Conservation (phyloP, 1,140 invertebrate genomes). For the Grapholita molesta region DNA sequence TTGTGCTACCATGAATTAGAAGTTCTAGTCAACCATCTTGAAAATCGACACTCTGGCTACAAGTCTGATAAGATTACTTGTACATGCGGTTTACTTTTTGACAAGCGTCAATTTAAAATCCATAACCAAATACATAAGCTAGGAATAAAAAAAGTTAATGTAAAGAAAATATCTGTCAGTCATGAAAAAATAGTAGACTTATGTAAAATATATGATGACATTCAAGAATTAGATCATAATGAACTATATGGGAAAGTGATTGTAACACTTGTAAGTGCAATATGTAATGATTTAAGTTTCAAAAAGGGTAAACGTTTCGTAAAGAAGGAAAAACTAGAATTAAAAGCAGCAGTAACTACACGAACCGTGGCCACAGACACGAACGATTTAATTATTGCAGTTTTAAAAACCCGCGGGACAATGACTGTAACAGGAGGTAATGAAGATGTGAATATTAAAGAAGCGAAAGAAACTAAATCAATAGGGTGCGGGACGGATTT, state of each 20-base stretch:
- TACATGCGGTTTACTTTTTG: neutral
- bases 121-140: neutral
- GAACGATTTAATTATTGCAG: neutral
- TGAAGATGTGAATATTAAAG: neutral
- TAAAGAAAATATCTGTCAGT: neutral
- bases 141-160: neutral
- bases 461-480: neutral
- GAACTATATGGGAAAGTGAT: neutral
- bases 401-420: neutral
- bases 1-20: neutral
- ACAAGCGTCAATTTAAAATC: neutral
- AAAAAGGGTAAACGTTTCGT: neutral
- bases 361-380: neutral
- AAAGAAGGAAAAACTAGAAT: neutral
- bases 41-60: neutral
- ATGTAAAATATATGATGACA: neutral
- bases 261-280: neutral
- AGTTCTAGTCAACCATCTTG: neutral
- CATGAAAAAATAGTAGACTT: neutral
- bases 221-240: neutral
- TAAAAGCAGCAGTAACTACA: too few species aligned
- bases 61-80: neutral
- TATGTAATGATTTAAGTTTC: neutral
- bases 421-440: neutral
- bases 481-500: neutral